These are phyloP conservation scores for Macrobrachium nipponense DNA, from an alignment of 1,140 invertebrate genomes.

Conservation along the genomic window DNA sequence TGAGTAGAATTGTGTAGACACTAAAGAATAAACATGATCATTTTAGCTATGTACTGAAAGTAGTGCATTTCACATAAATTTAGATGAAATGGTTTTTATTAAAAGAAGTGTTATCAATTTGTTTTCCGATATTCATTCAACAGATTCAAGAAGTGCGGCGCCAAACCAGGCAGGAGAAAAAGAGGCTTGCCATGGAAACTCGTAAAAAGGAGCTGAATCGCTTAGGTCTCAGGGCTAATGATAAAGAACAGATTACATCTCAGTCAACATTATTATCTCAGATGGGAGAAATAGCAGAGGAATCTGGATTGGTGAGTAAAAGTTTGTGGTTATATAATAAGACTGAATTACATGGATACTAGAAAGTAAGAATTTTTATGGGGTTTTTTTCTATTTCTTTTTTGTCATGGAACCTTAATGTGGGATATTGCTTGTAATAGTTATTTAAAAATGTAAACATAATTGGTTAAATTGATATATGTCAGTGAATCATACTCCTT, in stretches of 20 bases:
- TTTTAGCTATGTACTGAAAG: too few relatives aligned
- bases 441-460: not conserved
- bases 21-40: too few relatives aligned
- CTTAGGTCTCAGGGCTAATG: constrained; percentile 94
- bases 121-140: not conserved
- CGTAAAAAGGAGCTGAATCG: constrained; percentile 94
- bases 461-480: not conserved
- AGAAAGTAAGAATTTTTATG: too few relatives aligned
- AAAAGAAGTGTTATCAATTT: not conserved
- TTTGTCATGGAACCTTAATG: not conserved
- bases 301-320: constrained; percentile 69
- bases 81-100: too few relatives aligned
- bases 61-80: too few relatives aligned
- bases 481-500: not conserved
- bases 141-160: constrained; percentile 88
- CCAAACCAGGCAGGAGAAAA: constrained; percentile 93
- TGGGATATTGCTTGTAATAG: too few relatives aligned
- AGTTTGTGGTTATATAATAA: not conserved
- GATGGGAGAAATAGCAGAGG: constrained; percentile 73
- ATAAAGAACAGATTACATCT: constrained; percentile 82
- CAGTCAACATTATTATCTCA: constrained; percentile 69
- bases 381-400: not conserved
- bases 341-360: not conserved
- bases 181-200: constrained; percentile 96
- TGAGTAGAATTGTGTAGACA: too few relatives aligned